These are phyloP conservation scores for Akabosia matsudoensis DNA, from an alignment of 1,140 invertebrate species.

Conservation along the genomic window DNA sequence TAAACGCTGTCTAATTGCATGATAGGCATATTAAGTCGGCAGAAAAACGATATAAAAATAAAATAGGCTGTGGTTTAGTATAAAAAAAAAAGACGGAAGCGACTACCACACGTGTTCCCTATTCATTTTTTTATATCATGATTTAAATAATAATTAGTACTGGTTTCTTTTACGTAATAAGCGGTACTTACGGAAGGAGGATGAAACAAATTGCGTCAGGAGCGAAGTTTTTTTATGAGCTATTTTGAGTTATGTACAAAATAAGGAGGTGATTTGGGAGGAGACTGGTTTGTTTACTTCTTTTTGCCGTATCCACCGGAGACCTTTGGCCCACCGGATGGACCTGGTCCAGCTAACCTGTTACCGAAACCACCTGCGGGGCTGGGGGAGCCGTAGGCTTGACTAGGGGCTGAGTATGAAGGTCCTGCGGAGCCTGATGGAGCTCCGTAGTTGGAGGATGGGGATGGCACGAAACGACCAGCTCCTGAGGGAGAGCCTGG, in stretches of 20 bases:
- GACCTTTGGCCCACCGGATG: neutral
- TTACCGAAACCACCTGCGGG: slow-evolving; percentile 50
- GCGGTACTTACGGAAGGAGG: neutral
- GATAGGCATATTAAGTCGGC: no score
- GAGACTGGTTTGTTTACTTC: neutral
- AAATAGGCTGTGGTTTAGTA: no score
- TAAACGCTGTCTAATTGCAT: no score
- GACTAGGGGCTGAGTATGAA: slow-evolving; percentile 4
- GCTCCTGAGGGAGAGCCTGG: neutral
- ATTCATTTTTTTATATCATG: no score
- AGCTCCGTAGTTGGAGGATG: slow-evolving; percentile 18
- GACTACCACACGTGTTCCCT: no score
- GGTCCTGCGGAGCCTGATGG: neutral
- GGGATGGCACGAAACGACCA: slow-evolving; percentile 25
- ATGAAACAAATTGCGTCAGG: neutral
- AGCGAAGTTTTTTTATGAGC: neutral
- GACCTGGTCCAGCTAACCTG: neutral
- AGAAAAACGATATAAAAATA: no score
- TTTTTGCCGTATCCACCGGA: slow-evolving; percentile 36
- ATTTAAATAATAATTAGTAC: slow-evolving; percentile 13
- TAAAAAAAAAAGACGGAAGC: no score
- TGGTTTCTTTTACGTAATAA: slow-evolving; percentile 13
- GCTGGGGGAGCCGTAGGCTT: slow-evolving; percentile 38
- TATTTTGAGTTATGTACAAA: neutral
- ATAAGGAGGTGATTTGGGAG: neutral